These are phyloP conservation scores for Bombylius major DNA, from an alignment of 2,888 invertebrate species.

Conservation along the genomic window DNA sequence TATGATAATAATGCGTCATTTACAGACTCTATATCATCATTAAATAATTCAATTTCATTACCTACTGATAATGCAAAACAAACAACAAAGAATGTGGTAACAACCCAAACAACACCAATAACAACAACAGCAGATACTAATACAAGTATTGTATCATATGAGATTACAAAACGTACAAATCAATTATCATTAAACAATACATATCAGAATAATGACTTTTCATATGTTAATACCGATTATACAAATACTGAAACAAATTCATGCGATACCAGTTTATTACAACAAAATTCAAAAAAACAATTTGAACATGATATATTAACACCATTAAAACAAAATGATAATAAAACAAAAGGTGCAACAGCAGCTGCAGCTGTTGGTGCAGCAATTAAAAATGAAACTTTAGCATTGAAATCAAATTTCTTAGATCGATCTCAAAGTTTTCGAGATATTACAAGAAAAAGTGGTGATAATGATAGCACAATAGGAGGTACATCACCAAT, in stretches of 20 bases:
- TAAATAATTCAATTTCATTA: neutral
- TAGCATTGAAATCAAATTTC: neutral
- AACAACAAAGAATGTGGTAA: too few species aligned
- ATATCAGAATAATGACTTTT: conserved; percentile 24
- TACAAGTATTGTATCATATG: too few species aligned
- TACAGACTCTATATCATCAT: neutral
- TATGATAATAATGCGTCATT: neutral
- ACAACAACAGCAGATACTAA: conserved; percentile 3
- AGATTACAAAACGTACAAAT: conserved; percentile 3
- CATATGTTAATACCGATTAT: conserved; percentile 33
- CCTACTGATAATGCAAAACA: too few species aligned
- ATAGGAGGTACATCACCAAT: too few species aligned
- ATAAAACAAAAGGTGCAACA: neutral
- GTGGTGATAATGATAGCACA: conserved; percentile 1
- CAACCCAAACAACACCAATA: neutral
- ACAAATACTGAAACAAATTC: conserved; percentile 30
- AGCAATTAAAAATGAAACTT: neutral
- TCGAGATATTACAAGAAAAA: neutral
- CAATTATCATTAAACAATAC: conserved; percentile 12
- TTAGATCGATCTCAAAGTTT: conserved; percentile 16
- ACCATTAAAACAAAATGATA: neutral
- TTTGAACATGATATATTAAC: neutral
- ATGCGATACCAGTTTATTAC: conserved; percentile 20
- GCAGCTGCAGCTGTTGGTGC: neutral
- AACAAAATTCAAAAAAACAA: neutral